phyloP scores from a whole-genome alignment of 2,888 invertebrate genomes.

The Brassicogethes aeneus region DNA sequence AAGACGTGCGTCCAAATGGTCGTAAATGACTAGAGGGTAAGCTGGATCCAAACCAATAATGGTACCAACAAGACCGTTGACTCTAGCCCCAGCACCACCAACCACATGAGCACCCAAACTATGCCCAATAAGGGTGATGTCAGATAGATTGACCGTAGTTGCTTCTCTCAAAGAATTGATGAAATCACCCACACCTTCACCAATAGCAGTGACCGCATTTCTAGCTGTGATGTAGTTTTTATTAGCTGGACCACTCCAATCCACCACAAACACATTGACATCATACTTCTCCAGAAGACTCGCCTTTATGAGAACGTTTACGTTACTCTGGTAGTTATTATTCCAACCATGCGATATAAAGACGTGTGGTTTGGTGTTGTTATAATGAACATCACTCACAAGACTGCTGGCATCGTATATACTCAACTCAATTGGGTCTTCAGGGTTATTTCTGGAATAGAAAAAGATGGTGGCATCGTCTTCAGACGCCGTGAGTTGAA shows the following conservation, averaged over 20 bases:
- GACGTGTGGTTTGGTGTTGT: slow-evolving; percentile 20
- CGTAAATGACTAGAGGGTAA: slow-evolving; percentile 16
- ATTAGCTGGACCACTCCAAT: slow-evolving; percentile 27
- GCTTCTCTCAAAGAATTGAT: slow-evolving; percentile 19
- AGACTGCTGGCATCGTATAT: slow-evolving; percentile 5
- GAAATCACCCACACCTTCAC: slow-evolving; percentile 22
- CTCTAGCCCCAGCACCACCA: slow-evolving; percentile 24
- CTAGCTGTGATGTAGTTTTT: slow-evolving; percentile 19
- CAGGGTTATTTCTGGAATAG: slow-evolving; percentile 18
- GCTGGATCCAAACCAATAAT: slow-evolving; percentile 32
- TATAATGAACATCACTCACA: slow-evolving; percentile 14
- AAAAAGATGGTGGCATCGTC: slow-evolving; percentile 23
- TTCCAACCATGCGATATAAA: slow-evolving; percentile 34
- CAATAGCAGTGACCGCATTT: slow-evolving; percentile 20
- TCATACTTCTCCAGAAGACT: slow-evolving; percentile 23
- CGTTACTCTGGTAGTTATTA: slow-evolving; percentile 21
- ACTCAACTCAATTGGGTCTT: slow-evolving; percentile 10
- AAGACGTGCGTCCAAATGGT: slow-evolving; percentile 26
- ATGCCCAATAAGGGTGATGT: slow-evolving; percentile 23
- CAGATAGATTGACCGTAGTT: slow-evolving; percentile 17
- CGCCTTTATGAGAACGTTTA: slow-evolving; percentile 19
- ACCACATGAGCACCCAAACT: slow-evolving; percentile 31
- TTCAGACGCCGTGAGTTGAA: slow-evolving; percentile 7
- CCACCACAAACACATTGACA: slow-evolving; percentile 32
- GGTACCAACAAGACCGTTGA: slow-evolving; percentile 15